Evolutionary conservation across 2,888 invertebrate genomes (phyloP).

Genomic region (Pseudolycoriella hygida): DNA sequence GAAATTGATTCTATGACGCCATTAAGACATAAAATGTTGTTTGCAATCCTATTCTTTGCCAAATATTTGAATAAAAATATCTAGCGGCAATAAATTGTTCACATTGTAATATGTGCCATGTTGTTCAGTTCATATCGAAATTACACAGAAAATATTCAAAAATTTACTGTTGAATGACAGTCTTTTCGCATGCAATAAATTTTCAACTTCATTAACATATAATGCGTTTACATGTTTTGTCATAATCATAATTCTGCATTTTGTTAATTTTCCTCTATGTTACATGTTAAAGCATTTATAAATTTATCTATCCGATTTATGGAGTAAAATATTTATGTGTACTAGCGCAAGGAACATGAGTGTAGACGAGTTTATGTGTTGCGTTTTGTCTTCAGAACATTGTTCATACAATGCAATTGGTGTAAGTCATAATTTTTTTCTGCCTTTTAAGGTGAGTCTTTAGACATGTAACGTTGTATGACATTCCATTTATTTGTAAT

Average conservation of each 20-base stretch:
- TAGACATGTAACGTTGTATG: too few species aligned
- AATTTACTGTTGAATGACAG: conserved; percentile 6
- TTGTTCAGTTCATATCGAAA: too few species aligned
- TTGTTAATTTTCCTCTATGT: conserved; percentile 6
- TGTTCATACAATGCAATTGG: too few species aligned
- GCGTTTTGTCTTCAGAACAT: background rate
- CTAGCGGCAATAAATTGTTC: too few species aligned
- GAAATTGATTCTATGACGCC: too few species aligned
- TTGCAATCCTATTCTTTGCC: too few species aligned
- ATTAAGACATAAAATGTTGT: too few species aligned
- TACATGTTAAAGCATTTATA: background rate
- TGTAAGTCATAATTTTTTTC: too few species aligned
- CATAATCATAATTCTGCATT: conserved; percentile 8
- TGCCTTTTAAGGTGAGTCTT: too few species aligned
- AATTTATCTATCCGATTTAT: conserved; percentile 2
- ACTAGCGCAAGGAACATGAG: background rate
- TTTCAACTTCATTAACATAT: conserved; percentile 21
- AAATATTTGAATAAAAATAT: too few species aligned
- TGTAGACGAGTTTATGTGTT: background rate
- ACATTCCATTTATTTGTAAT: too few species aligned
- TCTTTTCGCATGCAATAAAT: conserved; percentile 14
- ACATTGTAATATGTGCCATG: too few species aligned
- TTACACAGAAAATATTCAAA: background rate
- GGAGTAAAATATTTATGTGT: background rate
- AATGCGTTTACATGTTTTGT: conserved; percentile 17